Conservation (phyloP, 2,888 invertebrate genomes). For the Pristionchus exspectatus region DNA sequence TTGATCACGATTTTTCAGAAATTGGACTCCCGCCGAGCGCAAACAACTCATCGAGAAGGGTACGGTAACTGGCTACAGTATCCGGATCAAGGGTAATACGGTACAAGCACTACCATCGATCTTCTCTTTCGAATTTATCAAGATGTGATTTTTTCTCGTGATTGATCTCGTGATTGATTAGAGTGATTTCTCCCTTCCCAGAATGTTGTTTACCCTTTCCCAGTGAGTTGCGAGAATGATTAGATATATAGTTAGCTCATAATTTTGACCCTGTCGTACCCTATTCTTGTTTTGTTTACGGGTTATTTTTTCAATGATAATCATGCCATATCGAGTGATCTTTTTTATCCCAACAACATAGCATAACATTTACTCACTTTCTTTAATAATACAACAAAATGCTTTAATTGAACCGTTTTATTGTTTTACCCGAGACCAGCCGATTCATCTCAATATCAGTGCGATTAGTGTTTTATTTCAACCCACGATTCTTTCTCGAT, state of each 20-base stretch:
- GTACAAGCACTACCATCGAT: slow-evolving; percentile 42
- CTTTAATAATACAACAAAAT: background rate
- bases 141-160: too few relatives aligned
- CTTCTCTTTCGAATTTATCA: background rate
- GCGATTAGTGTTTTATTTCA: background rate
- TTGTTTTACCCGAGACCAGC: background rate
- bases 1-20: slow-evolving; percentile 5
- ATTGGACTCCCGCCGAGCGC: slow-evolving; percentile 31
- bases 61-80: slow-evolving; percentile 38
- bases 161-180: too few relatives aligned
- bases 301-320: slow-evolving; percentile 39
- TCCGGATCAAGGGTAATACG: slow-evolving; percentile 11
- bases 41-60: slow-evolving; percentile 50
- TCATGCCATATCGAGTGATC: slow-evolving; percentile 18
- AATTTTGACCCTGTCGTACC: slow-evolving; percentile 2
- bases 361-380: slow-evolving; percentile 42
- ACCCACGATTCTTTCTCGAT: slow-evolving; percentile 33
- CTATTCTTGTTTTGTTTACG: slow-evolving; percentile 8
- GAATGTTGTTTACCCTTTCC: background rate
- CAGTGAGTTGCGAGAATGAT: slow-evolving; percentile 30
- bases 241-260: slow-evolving; percentile 40
- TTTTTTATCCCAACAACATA: background rate
- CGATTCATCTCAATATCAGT: slow-evolving; percentile 8
- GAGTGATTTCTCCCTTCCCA: background rate
- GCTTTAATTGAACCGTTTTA: slow-evolving; percentile 16